phyloP scores from a whole-genome alignment of 2,888 invertebrate species.

The Pammene aurita region DNA sequence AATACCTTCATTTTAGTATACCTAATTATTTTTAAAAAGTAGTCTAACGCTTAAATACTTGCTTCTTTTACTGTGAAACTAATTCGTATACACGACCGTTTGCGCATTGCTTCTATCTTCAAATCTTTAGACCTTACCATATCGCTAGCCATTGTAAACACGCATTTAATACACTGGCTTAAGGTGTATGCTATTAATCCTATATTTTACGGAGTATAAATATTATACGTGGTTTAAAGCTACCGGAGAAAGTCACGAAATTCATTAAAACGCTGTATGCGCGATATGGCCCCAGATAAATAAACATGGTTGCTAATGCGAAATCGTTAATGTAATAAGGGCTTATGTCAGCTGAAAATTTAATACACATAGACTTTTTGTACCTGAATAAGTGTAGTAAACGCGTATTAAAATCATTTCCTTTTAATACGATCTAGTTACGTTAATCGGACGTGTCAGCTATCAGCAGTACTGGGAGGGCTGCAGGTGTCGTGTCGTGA shows the following conservation, averaged over 20 bases:
- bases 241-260: conserved; percentile 39
- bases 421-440: conserved; percentile 31
- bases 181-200: background rate
- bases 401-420: conserved; percentile 32
- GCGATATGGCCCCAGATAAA: conserved; percentile 37
- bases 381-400: background rate
- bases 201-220: conserved; percentile 17
- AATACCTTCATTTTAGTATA: too few species aligned
- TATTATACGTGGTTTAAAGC: conserved; percentile 24
- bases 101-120: conserved; percentile 28
- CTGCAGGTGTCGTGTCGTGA: too few species aligned
- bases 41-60: conserved; percentile 35
- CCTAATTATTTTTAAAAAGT: background rate
- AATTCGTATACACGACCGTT: conserved; percentile 23
- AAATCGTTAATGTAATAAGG: background rate
- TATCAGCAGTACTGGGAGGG: too few species aligned
- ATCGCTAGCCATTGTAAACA: background rate
- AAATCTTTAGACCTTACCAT: conserved; percentile 15
- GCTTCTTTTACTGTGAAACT: conserved; percentile 34
- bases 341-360: background rate
- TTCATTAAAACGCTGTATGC: conserved; percentile 36
- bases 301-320: conserved; percentile 29
- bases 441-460: background rate
- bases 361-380: background rate
- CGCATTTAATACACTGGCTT: background rate